Conservation (phyloP, 2,113 vertebrate genomes). For the Chaetops frenatus region DNA sequence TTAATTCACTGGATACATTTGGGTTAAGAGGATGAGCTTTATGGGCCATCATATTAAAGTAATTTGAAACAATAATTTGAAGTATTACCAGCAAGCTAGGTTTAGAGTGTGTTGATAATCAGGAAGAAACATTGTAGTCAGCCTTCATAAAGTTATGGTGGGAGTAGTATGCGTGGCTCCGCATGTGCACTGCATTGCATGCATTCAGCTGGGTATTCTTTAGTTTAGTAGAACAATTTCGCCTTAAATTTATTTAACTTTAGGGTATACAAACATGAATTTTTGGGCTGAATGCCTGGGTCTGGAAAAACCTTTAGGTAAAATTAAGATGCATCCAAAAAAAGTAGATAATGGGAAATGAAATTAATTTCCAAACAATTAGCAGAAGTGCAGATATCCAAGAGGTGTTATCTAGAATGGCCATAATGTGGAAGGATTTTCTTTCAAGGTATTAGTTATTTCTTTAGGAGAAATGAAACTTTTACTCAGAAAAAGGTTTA, state of each 20-base stretch:
- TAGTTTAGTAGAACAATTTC: not conserved
- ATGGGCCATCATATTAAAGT: not conserved
- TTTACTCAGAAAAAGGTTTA: not conserved
- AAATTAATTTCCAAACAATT: not conserved
- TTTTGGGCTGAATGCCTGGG: not conserved
- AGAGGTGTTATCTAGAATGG: not conserved
- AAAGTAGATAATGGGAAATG: not conserved
- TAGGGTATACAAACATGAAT: not conserved
- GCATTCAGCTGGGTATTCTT: not conserved
- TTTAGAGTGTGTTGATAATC: not conserved
- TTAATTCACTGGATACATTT: not conserved
- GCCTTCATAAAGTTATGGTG: not conserved
- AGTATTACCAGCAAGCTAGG: not conserved
- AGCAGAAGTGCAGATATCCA: not conserved
- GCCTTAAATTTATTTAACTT: not conserved
- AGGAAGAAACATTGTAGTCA: not conserved
- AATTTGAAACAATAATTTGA: not conserved
- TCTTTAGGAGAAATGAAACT: not conserved
- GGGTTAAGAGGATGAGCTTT: not conserved
- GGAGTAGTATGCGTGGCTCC: not conserved
- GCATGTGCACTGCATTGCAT: fast-evolving
- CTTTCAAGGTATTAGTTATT: not conserved
- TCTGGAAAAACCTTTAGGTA: not conserved
- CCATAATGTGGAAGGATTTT: not conserved
- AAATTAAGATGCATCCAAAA: not conserved